Evolutionary conservation across 2,113 vertebrate species (phyloP), one percentile per base, ranked within the genome.

Genomic region (Melanerpes formicivorus): DNA sequence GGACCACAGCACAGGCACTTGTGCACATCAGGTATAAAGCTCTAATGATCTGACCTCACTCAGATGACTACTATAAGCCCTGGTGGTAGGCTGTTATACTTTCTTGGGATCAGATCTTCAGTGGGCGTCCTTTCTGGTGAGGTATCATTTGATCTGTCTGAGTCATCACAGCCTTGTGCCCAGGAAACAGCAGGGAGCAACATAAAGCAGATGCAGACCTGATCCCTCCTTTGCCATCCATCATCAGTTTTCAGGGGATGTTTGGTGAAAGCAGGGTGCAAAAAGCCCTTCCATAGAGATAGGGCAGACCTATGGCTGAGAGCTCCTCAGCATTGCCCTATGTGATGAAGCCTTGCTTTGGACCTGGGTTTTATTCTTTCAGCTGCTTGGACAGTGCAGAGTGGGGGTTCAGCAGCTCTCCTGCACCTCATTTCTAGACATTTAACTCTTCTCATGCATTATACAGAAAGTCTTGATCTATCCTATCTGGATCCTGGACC

Each of bases 141-240:
- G 32, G 56, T 10, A 29, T 14, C 25, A 56, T 29, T 0, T 0
- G 30, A 37, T 52, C 48, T 52, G 80, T 30, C 21, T 1, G 1
- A 29, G 19, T 22, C 1, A 1, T 29, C 13, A 6, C 34, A 65
- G 75, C 27, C 19, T 60, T 42, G 6, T 0, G 1, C 64, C 27
- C 50, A 71, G 34, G 46, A 84, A 52, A 30, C 26, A 55, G 26
- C 50, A 52, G 22, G 8, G 40, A 64, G 30, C 18, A 42, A 78
- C 66, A 6, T 0, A 0, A 46, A 72, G 26, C 26, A 54, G 44
- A 11, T 15, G 30, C n/a, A 60, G 22, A 13, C 42, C 34, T 42
- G 52, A 55, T 66, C 19, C n/a, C 14, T 71, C 44, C 34, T 46
- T 73, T 21, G 5, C 4, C 14, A 55, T 11, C 23, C 46, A 48